Conservation (phyloP, 2,113 vertebrate species). For the Zosterops pallidus region DNA sequence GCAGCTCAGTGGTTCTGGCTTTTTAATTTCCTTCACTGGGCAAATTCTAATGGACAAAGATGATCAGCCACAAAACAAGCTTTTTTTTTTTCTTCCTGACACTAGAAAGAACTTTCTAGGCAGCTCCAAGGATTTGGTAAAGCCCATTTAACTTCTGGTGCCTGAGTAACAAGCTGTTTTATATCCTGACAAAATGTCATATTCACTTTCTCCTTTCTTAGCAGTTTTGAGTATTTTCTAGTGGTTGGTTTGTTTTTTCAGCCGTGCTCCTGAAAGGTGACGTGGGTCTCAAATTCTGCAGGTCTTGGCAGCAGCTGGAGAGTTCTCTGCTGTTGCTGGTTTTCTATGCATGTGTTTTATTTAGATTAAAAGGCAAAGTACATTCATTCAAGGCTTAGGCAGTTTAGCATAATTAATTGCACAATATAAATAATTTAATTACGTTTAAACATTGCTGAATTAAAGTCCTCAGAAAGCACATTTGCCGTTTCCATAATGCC, state of each 20-base stretch:
- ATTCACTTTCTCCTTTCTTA: not conserved
- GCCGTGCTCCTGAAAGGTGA: not conserved
- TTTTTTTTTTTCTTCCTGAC: not conserved
- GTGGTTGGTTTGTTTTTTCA: not conserved
- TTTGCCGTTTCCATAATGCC: not conserved
- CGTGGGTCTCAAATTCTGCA: not conserved
- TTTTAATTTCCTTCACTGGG: not conserved
- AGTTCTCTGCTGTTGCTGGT: not conserved
- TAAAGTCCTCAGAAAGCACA: not conserved
- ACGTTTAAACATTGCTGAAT: slow-evolving; percentile 16
- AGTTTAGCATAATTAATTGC: slow-evolving; percentile 59
- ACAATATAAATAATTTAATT: slow-evolving; percentile 40
- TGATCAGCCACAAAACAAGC: not conserved
- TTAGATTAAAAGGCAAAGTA: slow-evolving; percentile 49
- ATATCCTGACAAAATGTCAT: not conserved
- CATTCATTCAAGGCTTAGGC: slow-evolving; percentile 18
- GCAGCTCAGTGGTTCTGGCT: not conserved
- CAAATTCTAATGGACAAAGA: not conserved
- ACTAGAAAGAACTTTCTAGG: not conserved
- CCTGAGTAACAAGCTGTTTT: not conserved
- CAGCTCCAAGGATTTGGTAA: accelerated
- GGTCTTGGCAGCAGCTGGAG: not conserved
- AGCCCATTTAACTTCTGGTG: not conserved
- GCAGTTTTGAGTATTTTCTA: not conserved
- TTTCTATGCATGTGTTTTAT: not conserved